Conservation (phyloP, 2,113 vertebrate genomes). For the Elachura formosa region DNA sequence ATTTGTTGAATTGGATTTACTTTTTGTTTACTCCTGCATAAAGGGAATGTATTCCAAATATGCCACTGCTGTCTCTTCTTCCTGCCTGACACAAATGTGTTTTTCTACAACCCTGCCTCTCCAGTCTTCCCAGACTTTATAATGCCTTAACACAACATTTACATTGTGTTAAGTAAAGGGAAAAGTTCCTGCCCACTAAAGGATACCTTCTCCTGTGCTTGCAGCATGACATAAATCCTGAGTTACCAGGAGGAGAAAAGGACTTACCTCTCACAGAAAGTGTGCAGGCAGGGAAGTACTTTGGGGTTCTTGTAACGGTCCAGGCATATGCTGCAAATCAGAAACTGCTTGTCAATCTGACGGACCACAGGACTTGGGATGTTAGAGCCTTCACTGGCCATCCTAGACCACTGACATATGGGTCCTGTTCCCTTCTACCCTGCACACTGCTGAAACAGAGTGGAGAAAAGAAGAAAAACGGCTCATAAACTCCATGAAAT, state of each 20-base stretch:
- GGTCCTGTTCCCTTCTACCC: slow-evolving; percentile 79
- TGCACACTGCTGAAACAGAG: slow-evolving; percentile 71
- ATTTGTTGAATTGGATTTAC: neutral
- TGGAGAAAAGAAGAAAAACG: neutral
- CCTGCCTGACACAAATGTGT: neutral
- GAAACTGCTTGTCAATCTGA: slow-evolving; percentile 98
- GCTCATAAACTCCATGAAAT: neutral
- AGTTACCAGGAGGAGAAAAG: neutral
- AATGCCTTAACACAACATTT: neutral
- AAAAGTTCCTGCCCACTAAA: neutral
- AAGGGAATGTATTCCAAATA: neutral
- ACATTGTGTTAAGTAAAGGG: neutral
- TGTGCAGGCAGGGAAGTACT: slow-evolving; percentile 96
- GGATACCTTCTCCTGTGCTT: neutral
- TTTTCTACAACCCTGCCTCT: neutral
- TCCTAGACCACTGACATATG: slow-evolving; percentile 89
- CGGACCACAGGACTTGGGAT: slow-evolving; percentile 95
- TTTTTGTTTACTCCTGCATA: neutral
- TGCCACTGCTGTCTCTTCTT: neutral
- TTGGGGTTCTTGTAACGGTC: slow-evolving; percentile 98
- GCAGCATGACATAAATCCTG: neutral
- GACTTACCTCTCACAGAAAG: slow-evolving; percentile 89
- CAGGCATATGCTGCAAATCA: slow-evolving; percentile 99
- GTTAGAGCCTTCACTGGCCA: slow-evolving; percentile 94
- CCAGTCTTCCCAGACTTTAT: neutral